Percentiles rank a stretch among this genome's conserved stretches.
Conservation (phyloP, 1,140 invertebrate genomes). For the Drosophila dunni region DNA sequence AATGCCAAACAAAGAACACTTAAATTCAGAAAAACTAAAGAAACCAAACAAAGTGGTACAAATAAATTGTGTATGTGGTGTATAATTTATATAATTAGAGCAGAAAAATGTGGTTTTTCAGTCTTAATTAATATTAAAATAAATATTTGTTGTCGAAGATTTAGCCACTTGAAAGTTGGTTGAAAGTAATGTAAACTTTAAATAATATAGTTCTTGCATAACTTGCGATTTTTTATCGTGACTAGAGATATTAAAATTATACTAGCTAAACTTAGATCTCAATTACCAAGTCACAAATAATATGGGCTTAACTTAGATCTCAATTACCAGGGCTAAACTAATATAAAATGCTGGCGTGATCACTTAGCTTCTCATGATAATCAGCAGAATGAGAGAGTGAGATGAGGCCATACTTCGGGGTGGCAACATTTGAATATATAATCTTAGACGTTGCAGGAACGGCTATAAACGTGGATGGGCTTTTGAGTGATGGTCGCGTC, state of each 20-base stretch:
- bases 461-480: constrained; percentile 27
- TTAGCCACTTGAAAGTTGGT: no score
- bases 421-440: constrained; percentile 32
- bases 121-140: no score
- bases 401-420: constrained; percentile 5
- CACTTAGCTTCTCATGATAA: constrained; percentile 15
- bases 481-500: constrained; percentile 63
- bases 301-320: neutral
- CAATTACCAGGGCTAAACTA: neutral
- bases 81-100: neutral
- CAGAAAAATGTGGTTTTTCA: neutral
- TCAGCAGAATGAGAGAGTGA: constrained; percentile 1
- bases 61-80: neutral
- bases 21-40: neutral
- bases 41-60: neutral
- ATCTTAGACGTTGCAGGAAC: constrained; percentile 1
- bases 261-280: neutral
- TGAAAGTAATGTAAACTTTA: no score
- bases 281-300: neutral
- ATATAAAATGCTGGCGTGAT: constrained; percentile 13
- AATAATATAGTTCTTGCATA: neutral
- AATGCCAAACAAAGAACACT: neutral
- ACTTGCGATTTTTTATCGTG: neutral
- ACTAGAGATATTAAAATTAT: neutral
- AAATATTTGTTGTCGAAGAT: no score